Conservation (phyloP, 2,797 vertebrate species). For the Fratercula arctica region DNA sequence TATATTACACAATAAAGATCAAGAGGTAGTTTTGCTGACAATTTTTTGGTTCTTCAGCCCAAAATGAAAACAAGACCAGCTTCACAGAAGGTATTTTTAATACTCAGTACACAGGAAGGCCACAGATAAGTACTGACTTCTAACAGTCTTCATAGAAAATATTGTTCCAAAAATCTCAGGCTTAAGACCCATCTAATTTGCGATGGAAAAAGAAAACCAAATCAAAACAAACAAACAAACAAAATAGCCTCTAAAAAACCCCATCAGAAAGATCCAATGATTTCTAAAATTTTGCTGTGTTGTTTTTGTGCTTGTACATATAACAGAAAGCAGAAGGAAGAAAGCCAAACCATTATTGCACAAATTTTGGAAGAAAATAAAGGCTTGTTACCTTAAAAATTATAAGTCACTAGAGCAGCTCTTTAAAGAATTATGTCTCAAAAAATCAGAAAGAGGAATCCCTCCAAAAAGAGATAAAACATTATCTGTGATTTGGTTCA, state of each 20-base stretch:
- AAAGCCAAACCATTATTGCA: not conserved
- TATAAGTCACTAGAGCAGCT: not conserved
- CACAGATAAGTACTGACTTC: not conserved
- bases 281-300: not conserved
- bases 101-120: not conserved
- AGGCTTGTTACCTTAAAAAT: not conserved
- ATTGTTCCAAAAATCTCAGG: not conserved
- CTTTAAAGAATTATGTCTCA: not conserved
- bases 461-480: not conserved
- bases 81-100: not conserved
- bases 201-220: not conserved
- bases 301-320: not conserved
- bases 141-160: not conserved
- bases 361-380: not conserved
- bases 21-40: not conserved
- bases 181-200: not conserved
- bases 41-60: slow-evolving; percentile 26
- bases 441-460: not conserved
- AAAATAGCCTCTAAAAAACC: too few relatives aligned
- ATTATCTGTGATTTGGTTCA: not conserved
- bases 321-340: not conserved
- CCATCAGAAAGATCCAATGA: not conserved
- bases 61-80: not conserved
- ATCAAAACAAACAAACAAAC: not conserved
- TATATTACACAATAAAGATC: not conserved